phyloP scores from a whole-genome alignment of 2,797 vertebrate species.

The Lepus townsendii region DNA sequence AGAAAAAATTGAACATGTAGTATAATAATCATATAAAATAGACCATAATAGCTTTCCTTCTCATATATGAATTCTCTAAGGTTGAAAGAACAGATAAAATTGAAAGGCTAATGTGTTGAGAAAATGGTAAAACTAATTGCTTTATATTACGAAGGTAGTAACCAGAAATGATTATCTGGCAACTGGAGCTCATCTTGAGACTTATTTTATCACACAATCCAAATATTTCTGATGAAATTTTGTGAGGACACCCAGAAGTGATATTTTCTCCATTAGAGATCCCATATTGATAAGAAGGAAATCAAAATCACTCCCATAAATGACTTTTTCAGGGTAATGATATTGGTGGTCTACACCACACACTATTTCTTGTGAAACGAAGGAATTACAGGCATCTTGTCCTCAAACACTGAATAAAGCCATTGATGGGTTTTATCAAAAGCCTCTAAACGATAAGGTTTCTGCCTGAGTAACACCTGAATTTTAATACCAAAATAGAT shows the following conservation, averaged over 20 bases:
- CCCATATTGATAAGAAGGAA: background rate
- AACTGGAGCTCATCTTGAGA: background rate
- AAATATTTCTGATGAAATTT: background rate
- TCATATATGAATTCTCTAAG: background rate
- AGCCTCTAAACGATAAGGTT: background rate
- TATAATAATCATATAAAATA: slow-evolving; percentile 9
- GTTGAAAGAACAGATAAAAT: slow-evolving; percentile 37
- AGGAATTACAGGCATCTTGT: background rate
- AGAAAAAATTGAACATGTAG: slow-evolving; percentile 44
- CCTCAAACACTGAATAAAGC: background rate
- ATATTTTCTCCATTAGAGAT: background rate
- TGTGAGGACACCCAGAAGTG: background rate
- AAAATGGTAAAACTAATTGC: slow-evolving; percentile 54
- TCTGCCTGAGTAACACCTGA: background rate
- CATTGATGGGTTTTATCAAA: background rate
- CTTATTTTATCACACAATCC: slow-evolving; percentile 9
- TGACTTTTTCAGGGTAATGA: background rate
- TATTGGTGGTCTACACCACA: background rate
- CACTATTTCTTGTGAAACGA: slow-evolving; percentile 26
- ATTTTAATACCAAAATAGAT: slow-evolving; percentile 28
- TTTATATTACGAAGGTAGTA: slow-evolving; percentile 23
- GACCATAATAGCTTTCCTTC: background rate
- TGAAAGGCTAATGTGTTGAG: background rate
- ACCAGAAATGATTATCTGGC: slow-evolving; percentile 35
- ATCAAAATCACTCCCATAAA: background rate